Base-by-base conservation (phyloP, 1,140 invertebrate genomes). In the Trinorchestia longiramus region DNA sequence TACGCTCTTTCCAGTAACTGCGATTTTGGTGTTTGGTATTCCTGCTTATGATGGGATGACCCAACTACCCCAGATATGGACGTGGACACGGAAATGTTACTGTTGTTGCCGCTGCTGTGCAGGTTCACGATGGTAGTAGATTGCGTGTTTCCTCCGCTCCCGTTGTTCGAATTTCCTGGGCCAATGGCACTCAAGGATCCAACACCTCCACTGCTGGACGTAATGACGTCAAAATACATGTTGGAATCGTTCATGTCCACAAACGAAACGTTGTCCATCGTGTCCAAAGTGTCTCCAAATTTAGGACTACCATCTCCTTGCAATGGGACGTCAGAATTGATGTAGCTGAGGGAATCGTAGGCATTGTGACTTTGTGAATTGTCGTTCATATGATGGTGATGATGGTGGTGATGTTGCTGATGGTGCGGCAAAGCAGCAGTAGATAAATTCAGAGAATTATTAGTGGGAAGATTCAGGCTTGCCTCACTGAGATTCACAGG, bases 31-130 rank as follows among this genome's bases (percentile, higher is more conserved):
- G 95, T 77, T 40, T 95, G 95, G 53, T 95, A 88, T n/a, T 95
- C 95, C 28, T 95, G 95, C 62, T 88, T 95, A 43, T 95, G 95
- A 88, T 95, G 95, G 77, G 95, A 88, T 19, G 87, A 95, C 57
- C 62, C 87, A 6, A 88, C 95, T 41, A 88, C 95, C 6, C 62
- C 95, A 15, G 95, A 95, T 57, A 77, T 57, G 42, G 47, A 43
- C 40, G 44, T 95, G 8, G 95, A 36, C 41, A 47, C 92, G 3
- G 43, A 23, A 0, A 94, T 94, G 44, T 43, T 45, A 36, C 43
- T 28, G 42, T 92, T 92, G 43, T 36, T 45, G 44, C 40, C 28
- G 92, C 43, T n/a, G 44, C 40, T 44, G 92, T 94, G 92, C 92
- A 94, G 44, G 44, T 94, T 94, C 8, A 44, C 40, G 36, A 94